Conservation (phyloP, 2,888 invertebrate genomes). For the Gerosis bhagava region DNA sequence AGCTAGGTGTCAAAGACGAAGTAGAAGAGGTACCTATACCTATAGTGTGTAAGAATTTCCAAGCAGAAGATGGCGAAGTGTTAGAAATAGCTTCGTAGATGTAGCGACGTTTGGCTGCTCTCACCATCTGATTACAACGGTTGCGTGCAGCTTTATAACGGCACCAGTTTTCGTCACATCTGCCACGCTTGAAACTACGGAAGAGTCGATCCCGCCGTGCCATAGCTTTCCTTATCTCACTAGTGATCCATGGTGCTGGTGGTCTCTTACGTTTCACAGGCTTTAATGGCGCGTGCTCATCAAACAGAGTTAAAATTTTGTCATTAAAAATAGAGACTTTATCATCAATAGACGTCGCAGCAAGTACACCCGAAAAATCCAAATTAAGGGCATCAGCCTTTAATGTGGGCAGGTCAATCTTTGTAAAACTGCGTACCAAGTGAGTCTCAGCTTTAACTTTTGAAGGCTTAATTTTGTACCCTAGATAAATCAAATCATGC, state of each 20-base stretch:
- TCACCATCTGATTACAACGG: too few species aligned
- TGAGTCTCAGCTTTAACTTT: background rate
- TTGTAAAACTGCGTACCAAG: background rate
- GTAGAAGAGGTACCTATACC: background rate
- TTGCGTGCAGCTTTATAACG: background rate
- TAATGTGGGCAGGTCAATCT: too few species aligned
- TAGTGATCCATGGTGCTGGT: constrained; percentile 1
- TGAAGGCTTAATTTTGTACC: background rate
- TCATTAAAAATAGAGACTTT: constrained; percentile 1
- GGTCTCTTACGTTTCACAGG: background rate
- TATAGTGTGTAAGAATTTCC: background rate
- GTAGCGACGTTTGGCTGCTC: background rate
- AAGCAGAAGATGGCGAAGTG: background rate
- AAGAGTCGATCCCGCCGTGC: background rate
- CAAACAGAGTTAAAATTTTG: background rate
- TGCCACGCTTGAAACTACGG: background rate
- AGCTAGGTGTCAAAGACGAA: too few species aligned
- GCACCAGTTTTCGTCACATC: constrained; percentile 1
- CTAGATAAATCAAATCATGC: background rate
- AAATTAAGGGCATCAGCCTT: background rate
- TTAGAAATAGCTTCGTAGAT: background rate
- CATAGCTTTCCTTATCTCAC: constrained; percentile 1
- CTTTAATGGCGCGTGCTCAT: constrained; percentile 1
- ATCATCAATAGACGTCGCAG: background rate
- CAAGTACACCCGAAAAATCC: background rate